A percentile compares a stretch with the other conserved stretches of the same genome.
These are phyloP conservation scores for Turritopsis dohrnii DNA, from an alignment of 30 jellyfish, hydroid and myxozoan species.

Conservation along the genomic window DNA sequence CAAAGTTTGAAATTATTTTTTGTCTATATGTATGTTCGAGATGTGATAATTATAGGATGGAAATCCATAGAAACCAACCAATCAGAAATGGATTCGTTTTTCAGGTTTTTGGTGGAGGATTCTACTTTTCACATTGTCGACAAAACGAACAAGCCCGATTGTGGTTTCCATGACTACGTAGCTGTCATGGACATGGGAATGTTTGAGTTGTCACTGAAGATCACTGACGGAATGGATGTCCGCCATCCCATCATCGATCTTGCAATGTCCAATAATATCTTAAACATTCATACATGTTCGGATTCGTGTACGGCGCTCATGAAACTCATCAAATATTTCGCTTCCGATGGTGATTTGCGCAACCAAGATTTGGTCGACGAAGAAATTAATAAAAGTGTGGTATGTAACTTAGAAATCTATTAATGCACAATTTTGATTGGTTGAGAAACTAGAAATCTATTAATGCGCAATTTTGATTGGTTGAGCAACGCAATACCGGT, in stretches of 20 bases:
- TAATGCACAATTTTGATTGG: neutral
- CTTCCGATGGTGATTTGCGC: constrained; percentile 82
- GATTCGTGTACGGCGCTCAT: constrained; percentile 90
- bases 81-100: too few species aligned
- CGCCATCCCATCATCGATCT: constrained; percentile 75
- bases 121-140: constrained; percentile 73
- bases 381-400: neutral
- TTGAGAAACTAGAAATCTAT: neutral
- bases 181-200: constrained; percentile 90
- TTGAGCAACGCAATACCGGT: too few species aligned
- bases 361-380: neutral
- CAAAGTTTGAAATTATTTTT: too few species aligned
- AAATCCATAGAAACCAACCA: too few species aligned
- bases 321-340: constrained; percentile 67
- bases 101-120: constrained; percentile 82
- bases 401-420: neutral
- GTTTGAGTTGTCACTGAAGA: constrained; percentile 76
- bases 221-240: constrained; percentile 68
- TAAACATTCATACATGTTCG: constrained; percentile 83
- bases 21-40: too few species aligned
- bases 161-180: constrained; percentile 40
- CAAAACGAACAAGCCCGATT: constrained; percentile 23
- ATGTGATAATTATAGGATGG: too few species aligned
- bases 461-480: neutral
- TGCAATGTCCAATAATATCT: constrained; percentile 86